Evolutionary conservation across 2,113 vertebrate species (phyloP), one percentile per base, ranked within the genome.

Genomic region (Podarcis muralis): DNA sequence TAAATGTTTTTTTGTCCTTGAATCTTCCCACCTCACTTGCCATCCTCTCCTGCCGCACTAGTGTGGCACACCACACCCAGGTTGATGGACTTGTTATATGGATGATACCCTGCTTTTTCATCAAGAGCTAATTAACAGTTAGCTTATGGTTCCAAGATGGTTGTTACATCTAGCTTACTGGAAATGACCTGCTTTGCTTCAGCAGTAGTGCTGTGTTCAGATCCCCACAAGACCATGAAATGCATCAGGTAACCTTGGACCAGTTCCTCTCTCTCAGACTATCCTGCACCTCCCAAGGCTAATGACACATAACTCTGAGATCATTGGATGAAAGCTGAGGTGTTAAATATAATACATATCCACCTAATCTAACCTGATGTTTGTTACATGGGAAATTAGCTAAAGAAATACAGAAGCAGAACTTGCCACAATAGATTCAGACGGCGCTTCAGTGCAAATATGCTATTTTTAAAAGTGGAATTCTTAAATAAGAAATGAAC

Each of bases 401-500:
- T 59, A 59, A 57, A 30, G 81, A 87, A 13, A 72, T 72, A 40
- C 68, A 40, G n/a, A 81, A 25, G 59, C 23, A 35, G n/a, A 23
- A 6, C 43, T 84, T 84, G 16, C 43, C 30, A 84, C 20, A 74
- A 53, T 6, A 84, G 48, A 43, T 62, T 27, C 37, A 74, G 32
- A 8, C 16, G 81, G 35, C 23, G 12, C 68, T 72, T 81, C 30
- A 30, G 35, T 81, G 69, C 20, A 74, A 65, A 30, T 23, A 81
- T 81, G 78, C 16, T 62, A 40, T 74, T 81, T 86, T 87, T 27
- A 87, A 69, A 87, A 57, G 23, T 43, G 22, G 27, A 81, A 59
- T 72, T 23, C 18, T 87, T 69, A 80, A 80, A 87, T 59, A 81
- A 71, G 43, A 81, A 87, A 81, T 81, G 25, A 59, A 74, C 25